Evolutionary conservation across 2,113 vertebrate species (phyloP).

Genomic region (Mungos mungo): DNA sequence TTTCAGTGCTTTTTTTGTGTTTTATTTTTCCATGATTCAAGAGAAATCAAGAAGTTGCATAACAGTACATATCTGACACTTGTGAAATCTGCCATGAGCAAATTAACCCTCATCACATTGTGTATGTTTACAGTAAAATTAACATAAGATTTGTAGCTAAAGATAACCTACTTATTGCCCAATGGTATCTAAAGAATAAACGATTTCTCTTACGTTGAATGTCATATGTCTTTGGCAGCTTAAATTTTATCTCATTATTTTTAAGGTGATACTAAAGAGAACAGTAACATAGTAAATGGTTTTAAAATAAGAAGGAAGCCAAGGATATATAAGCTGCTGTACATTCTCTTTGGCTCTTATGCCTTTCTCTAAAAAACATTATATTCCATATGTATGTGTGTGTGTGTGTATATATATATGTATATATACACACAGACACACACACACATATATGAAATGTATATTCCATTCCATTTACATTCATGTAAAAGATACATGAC

Average conservation of each 20-base stretch:
- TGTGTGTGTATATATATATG: neutral
- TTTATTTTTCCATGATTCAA: neutral
- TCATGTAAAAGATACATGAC: neutral
- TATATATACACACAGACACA: neutral
- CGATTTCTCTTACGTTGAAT: neutral
- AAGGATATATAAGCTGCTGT: neutral
- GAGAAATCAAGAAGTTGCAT: neutral
- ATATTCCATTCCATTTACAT: no score
- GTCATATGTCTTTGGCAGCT: neutral
- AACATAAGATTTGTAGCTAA: neutral
- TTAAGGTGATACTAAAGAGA: constrained; percentile 7
- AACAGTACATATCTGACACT: neutral
- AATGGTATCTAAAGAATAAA: neutral
- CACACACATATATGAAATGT: neutral
- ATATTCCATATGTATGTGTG: neutral
- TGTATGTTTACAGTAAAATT: neutral
- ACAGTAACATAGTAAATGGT: neutral
- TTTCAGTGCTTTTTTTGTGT: neutral
- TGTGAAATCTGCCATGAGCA: neutral
- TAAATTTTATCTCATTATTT: constrained; percentile 42
- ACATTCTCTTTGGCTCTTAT: neutral
- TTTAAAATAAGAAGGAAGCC: constrained; percentile 6
- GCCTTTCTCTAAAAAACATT: neutral
- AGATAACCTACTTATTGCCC: neutral
- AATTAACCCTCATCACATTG: neutral